A percentile compares a stretch with the other conserved stretches of the same genome.
Evolutionary conservation across 2,797 vertebrate genomes (phyloP).

Genomic region (Coendou prehensilis): DNA sequence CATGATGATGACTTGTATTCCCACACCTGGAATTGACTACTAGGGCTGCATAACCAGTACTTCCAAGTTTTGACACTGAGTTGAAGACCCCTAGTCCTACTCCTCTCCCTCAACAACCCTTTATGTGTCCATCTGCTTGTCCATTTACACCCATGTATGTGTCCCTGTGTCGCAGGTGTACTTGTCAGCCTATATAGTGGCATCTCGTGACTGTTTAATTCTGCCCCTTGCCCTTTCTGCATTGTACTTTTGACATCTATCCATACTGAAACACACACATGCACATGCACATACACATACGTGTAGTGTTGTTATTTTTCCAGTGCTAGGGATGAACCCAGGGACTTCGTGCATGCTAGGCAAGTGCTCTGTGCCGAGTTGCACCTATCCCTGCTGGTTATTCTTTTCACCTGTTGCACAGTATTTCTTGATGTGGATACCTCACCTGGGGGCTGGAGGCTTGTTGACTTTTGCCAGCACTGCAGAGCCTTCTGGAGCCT

Average conservation of each 20-base stretch:
- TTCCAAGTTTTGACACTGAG: neutral
- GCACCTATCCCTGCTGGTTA: neutral
- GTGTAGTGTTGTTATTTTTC: neutral
- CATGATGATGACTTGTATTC: neutral
- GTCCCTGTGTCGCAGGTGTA: neutral
- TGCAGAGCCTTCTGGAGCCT: neutral
- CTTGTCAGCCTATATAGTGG: neutral
- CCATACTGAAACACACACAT: neutral
- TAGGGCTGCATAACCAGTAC: neutral
- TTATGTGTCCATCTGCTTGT: neutral
- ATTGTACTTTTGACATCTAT: neutral
- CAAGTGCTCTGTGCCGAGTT: neutral
- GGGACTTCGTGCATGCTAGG: neutral
- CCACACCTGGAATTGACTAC: neutral
- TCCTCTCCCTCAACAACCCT: neutral
- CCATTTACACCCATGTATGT: neutral
- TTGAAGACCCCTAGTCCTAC: neutral
- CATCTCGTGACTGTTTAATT: neutral
- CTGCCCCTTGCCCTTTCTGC: neutral
- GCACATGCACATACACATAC: neutral
- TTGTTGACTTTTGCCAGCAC: neutral
- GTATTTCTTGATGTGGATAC: neutral
- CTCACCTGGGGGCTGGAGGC: neutral
- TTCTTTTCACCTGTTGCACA: neutral
- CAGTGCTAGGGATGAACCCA: neutral